Evolutionary conservation across 2,888 invertebrate genomes (phyloP), one percentile per base, ranked within the genome.

Genomic region (Chorisops tibialis): DNA sequence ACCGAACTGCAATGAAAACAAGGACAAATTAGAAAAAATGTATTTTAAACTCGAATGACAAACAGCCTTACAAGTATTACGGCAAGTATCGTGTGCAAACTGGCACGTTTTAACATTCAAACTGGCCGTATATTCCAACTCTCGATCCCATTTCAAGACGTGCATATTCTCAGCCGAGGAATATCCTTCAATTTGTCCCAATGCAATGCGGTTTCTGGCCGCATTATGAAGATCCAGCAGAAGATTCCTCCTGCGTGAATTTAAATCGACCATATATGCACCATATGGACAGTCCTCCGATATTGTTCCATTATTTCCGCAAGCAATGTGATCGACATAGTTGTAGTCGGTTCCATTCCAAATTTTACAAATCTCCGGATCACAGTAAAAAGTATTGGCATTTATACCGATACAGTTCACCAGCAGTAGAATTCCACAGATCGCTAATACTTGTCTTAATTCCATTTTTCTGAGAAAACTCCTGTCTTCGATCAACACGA

Each of bases 171-270:
- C 63, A 19, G 77, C 77, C 1, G 73, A 38, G 16, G 65, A 59
- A 45, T 74, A 77, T 12, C 72, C 74, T 1, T 66, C 63, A 35
- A 76, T 61, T 37, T 70, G 63, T 0, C 77, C 77, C n/a, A 68
- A 48, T 5, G 77, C 77, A 9, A 76, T 70, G 35, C 71, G 70
- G 62, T 72, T 72, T 47, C 77, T 69, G 47, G 74, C 74, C 61
- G 72, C 66, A 64, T 77, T 77, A 62, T 77, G 77, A 67, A 75
- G 71, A 65, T 75, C 74, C 63, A 76, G 68, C 43, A 76, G 68
- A 9, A 76, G 68, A 56, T 74, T 71, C 4, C 73, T 73, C 5
- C 74, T 71, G 18, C 73, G 68, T 19, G 71, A 71, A 63, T 70
- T 75, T 74, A 76, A 74, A 22, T 68, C 64, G 19, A 76, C 67